Evolutionary conservation across 2,888 invertebrate genomes (phyloP).

Genomic region (Strigamia maritima): DNA sequence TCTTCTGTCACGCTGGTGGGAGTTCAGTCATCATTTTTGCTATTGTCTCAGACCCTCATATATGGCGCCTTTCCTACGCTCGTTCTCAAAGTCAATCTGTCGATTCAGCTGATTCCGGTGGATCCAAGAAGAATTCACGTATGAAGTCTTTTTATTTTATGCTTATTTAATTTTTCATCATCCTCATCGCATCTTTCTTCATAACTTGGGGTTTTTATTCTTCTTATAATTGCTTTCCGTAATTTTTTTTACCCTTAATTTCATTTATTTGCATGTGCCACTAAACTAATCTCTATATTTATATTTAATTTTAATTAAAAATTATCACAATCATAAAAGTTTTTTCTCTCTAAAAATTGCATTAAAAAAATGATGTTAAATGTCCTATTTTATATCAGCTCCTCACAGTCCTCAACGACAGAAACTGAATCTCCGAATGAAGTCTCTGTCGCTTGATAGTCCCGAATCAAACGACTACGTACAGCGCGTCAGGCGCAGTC

Average conservation of each 20-base stretch:
- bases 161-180: background rate
- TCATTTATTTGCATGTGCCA: background rate
- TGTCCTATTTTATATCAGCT: constrained; percentile 60
- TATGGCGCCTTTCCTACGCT: constrained; percentile 15
- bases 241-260: background rate
- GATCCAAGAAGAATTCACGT: constrained; percentile 10
- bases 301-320: background rate
- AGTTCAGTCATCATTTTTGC: background rate
- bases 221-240: background rate
- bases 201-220: background rate
- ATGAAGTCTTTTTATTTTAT: background rate
- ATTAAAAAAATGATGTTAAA: background rate
- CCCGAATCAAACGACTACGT: constrained; percentile 86
- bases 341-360: background rate
- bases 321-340: background rate
- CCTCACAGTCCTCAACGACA: constrained; percentile 94
- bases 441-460: constrained; percentile 93
- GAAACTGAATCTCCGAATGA: constrained; percentile 95
- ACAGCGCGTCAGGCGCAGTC: constrained; percentile 63
- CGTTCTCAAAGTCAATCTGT: constrained; percentile 7
- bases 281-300: no score
- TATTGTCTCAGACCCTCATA: constrained; percentile 10
- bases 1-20: background rate
- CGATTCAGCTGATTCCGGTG: constrained; percentile 10
- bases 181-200: background rate